Percentiles rank a stretch among this genome's conserved stretches.
Conservation (phyloP, 2,113 vertebrate species). For the Carassius gibelio region DNA sequence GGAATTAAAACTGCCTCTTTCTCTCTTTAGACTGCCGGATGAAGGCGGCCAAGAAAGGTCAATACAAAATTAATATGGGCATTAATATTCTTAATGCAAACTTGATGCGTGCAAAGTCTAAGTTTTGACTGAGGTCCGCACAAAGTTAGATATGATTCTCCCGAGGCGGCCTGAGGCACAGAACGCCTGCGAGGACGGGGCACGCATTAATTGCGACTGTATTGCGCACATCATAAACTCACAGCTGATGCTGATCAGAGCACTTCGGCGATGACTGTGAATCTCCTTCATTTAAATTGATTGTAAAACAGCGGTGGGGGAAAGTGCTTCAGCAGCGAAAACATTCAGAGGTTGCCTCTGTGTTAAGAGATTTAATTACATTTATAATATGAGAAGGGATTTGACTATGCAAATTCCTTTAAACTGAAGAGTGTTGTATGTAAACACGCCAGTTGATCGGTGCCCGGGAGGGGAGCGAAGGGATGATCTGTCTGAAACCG, state of each 20-base stretch:
- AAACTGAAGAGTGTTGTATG: constrained; percentile 64
- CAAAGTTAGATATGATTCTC: constrained; percentile 70
- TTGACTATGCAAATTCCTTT: constrained; percentile 66
- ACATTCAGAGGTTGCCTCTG: constrained; percentile 62
- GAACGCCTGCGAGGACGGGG: constrained; percentile 20
- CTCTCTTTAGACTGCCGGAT: constrained; percentile 73
- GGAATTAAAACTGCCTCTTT: constrained; percentile 70
- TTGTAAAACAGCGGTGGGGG: constrained; percentile 40
- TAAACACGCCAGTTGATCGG: constrained; percentile 60
- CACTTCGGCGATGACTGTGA: constrained; percentile 39
- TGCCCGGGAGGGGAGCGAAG: constrained; percentile 52
- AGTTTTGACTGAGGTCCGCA: constrained; percentile 69
- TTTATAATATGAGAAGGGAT: constrained; percentile 66
- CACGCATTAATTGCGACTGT: constrained; percentile 24
- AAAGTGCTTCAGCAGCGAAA: constrained; percentile 67
- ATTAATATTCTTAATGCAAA: constrained; percentile 79
- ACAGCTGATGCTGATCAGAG: constrained; percentile 63
- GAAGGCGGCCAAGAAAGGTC: constrained; percentile 73
- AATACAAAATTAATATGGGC: constrained; percentile 76
- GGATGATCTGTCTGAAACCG: constrained; percentile 46
- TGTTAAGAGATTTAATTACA: constrained; percentile 70
- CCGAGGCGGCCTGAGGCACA: constrained; percentile 3
- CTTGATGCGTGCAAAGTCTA: constrained; percentile 54
- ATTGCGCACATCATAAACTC: constrained; percentile 56
- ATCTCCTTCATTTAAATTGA: constrained; percentile 64